A percentile compares a stretch with the other conserved stretches of the same genome.
Conservation (phyloP, 2,113 vertebrate species). For the Hypocryptadius cinnamomeus region DNA sequence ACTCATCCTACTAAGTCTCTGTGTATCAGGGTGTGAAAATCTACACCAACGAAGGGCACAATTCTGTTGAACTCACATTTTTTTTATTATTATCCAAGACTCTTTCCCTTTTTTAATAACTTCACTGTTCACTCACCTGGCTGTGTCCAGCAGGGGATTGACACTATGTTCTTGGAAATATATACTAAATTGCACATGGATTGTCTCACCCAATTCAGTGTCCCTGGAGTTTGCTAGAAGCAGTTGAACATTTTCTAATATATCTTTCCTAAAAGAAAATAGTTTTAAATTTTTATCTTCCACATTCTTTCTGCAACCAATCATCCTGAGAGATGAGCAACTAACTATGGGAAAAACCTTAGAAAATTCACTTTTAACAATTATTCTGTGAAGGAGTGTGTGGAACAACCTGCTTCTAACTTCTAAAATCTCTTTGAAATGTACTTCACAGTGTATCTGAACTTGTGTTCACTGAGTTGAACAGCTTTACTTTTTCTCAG, state of each 20-base stretch:
- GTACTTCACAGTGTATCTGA: neutral
- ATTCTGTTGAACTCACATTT: neutral
- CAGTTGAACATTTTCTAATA: neutral
- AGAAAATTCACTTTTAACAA: neutral
- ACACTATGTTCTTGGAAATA: neutral
- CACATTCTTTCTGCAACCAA: neutral
- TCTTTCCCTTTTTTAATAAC: neutral
- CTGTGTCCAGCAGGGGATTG: neutral
- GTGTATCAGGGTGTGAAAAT: neutral
- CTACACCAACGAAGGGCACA: neutral
- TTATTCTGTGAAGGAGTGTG: neutral
- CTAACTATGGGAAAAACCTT: neutral
- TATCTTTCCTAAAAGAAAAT: neutral
- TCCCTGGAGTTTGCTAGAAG: neutral
- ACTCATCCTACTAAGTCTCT: neutral
- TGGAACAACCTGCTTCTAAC: neutral
- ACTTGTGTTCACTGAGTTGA: neutral
- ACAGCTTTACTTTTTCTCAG: neutral
- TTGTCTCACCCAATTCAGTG: neutral
- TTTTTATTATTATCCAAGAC: neutral
- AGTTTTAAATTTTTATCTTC: neutral
- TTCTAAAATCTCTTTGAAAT: neutral
- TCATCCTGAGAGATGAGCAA: neutral
- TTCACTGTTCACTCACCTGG: neutral
- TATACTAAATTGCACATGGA: accelerated